phyloP scores from a whole-genome alignment of 2,888 invertebrate species.

The Zygaena filipendulae region DNA sequence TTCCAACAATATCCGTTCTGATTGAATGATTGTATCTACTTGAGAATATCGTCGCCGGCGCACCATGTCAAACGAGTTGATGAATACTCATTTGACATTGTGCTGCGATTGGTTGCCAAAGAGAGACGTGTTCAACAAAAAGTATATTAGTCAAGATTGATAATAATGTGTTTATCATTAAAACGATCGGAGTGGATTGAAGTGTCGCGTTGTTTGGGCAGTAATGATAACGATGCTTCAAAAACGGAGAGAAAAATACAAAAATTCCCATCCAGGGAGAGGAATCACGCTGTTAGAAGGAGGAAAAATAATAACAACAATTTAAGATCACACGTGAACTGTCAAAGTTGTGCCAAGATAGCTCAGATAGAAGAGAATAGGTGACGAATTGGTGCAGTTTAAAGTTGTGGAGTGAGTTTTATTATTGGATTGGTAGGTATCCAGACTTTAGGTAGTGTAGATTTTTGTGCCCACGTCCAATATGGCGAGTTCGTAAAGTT shows the following conservation, averaged over 20 bases:
- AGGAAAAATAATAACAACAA: conserved; percentile 55
- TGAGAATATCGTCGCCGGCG: conserved; percentile 36
- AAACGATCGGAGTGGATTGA: conserved; percentile 54
- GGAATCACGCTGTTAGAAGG: conserved; percentile 74
- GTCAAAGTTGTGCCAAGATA: conserved; percentile 44
- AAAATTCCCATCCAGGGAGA: conserved; percentile 75
- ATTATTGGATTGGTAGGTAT: not conserved
- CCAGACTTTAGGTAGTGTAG: too few relatives aligned
- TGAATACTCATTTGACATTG: too few relatives aligned
- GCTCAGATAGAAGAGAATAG: conserved; percentile 44
- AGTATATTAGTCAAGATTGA: conserved; percentile 6
- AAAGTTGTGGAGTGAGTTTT: conserved; percentile 6
- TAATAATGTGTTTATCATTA: conserved; percentile 57
- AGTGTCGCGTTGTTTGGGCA: conserved; percentile 39
- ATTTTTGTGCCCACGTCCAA: too few relatives aligned
- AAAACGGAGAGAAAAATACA: conserved; percentile 45
- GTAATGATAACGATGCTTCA: conserved; percentile 30
- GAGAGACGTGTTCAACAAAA: conserved; percentile 15
- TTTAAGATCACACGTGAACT: conserved; percentile 43
- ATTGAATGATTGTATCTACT: too few relatives aligned
- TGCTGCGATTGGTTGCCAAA: conserved; percentile 14
- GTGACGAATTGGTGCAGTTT: conserved; percentile 21
- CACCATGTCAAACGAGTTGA: conserved; percentile 24
- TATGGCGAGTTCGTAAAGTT: too few relatives aligned
- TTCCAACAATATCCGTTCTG: too few relatives aligned